phyloP scores from a whole-genome alignment of 1,140 invertebrate genomes.

The Nilaparvata lugens region DNA sequence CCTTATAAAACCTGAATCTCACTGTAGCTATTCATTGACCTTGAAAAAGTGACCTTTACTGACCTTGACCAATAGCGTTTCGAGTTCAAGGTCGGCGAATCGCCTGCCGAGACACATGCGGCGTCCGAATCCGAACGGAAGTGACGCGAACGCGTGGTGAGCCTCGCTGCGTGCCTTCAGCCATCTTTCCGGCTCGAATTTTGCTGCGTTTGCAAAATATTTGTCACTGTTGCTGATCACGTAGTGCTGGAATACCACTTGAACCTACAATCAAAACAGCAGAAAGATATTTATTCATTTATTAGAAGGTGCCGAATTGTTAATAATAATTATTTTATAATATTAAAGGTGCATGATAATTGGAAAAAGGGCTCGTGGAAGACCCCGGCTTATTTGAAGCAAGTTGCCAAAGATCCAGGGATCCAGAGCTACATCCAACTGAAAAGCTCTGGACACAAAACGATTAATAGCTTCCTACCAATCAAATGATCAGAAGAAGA shows the following conservation, averaged over 20 bases:
- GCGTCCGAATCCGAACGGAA: constrained; percentile 74
- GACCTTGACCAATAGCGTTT: constrained; percentile 55
- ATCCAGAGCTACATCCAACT: no score
- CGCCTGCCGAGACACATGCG: constrained; percentile 71
- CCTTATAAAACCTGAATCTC: neutral
- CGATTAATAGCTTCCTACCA: no score
- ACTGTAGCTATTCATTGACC: neutral
- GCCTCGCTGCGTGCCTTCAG: constrained; percentile 35
- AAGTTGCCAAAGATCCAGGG: no score
- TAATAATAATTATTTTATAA: neutral
- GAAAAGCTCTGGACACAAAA: no score
- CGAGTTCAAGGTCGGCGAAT: constrained; percentile 74
- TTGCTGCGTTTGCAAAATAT: constrained; percentile 54
- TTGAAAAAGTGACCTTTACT: no score
- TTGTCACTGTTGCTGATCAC: constrained; percentile 65
- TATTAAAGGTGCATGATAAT: no score
- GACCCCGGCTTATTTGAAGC: no score
- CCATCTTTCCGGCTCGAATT: constrained; percentile 72
- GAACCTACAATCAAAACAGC: constrained; percentile 48
- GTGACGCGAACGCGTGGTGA: constrained; percentile 53
- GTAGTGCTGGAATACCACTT: constrained; percentile 71
- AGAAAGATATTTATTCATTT: neutral
- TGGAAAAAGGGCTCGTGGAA: no score
- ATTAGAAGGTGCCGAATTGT: neutral
- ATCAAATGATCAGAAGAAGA: no score